These are phyloP conservation scores for Acanthosepion lycidas DNA, from an alignment of 2,888 invertebrate genomes.

Conservation along the genomic window DNA sequence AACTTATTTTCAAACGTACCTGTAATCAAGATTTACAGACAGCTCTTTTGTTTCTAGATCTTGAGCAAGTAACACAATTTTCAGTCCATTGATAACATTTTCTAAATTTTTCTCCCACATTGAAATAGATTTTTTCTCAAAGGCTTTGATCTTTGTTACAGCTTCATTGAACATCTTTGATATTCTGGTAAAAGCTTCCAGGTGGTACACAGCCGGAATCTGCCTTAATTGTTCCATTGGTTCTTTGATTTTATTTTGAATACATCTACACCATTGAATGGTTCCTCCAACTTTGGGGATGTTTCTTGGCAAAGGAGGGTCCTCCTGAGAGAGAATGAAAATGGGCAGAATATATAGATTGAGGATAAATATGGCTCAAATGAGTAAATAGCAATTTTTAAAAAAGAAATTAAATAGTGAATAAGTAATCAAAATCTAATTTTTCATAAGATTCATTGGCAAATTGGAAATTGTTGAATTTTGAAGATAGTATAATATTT, in stretches of 20 bases:
- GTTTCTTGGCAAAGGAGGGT: slow-evolving; percentile 71
- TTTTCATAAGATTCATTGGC: no score
- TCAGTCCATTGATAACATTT: slow-evolving; percentile 69
- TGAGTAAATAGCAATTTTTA: no score
- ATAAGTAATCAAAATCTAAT: no score
- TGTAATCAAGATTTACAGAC: slow-evolving; percentile 73
- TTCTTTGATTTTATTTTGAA: slow-evolving; percentile 73
- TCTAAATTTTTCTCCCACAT: slow-evolving; percentile 73
- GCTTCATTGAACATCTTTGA: slow-evolving; percentile 70
- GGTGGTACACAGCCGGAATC: slow-evolving; percentile 70
- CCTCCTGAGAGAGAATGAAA: slow-evolving; percentile 59
- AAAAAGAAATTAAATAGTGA: no score
- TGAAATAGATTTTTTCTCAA: slow-evolving; percentile 73
- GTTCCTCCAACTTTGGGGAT: slow-evolving; percentile 75
- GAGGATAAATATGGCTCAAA: no score
- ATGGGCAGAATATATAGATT: no score
- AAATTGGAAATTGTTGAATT: no score
- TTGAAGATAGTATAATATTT: no score
- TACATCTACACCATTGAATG: slow-evolving; percentile 73
- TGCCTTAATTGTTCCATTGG: slow-evolving; percentile 74
- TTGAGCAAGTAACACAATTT: slow-evolving; percentile 70
- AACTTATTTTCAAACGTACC: slow-evolving; percentile 56
- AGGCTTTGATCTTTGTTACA: slow-evolving; percentile 73
- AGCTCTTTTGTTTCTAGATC: slow-evolving; percentile 70
- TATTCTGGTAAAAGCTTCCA: slow-evolving; percentile 71